Evolutionary conservation across 2,888 invertebrate species (phyloP), one percentile per base, ranked within the genome.

Genomic region (Cantharis flavilabris): DNA sequence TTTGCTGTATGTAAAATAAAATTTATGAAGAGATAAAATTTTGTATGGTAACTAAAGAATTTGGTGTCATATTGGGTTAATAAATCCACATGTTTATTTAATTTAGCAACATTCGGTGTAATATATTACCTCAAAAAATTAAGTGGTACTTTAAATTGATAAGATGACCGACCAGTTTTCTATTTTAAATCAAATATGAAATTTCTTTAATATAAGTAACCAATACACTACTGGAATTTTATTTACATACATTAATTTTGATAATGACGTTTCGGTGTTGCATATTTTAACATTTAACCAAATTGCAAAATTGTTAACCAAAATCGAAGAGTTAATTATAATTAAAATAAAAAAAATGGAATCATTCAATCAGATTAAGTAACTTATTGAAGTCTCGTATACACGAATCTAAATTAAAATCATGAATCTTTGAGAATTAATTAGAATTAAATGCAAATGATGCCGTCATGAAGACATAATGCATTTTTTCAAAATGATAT

Each of bases 401-500:
- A n/a, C 49, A 49, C n/a, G 49, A 49, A 49, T 49, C 49, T n/a
- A 49, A 49, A 49, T 49, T 49, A 49, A 49, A 49, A 49, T 49
- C 49, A 49, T 49, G 49, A 49, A 49, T 7, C 49, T n/a, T n/a
- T 9, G 30, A 63, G 33, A 72, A 72, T 72, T 72, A 72, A 72
- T 72, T 72, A 72, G 72, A 72, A 72, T 65, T 30, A 18, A 65
- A 72, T 72, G 72, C 72, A 28, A 72, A 72, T 72, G 72, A 30
- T 20, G 64, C 62, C 65, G 13, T 20, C n/a, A 49, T 65, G 72
- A 23, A 65, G 72, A 72, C 72, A 72, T 72, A 72, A 72, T 72
- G 26, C 72, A 72, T 33, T 65, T 30, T 30, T 72, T 33, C 30
- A 65, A 33, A 33, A 64, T 18, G 65, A 72, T 72, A 72, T 64